These are phyloP conservation scores for Callinectes sapidus DNA, from an alignment of 2,888 invertebrate genomes.

Conservation along the genomic window DNA sequence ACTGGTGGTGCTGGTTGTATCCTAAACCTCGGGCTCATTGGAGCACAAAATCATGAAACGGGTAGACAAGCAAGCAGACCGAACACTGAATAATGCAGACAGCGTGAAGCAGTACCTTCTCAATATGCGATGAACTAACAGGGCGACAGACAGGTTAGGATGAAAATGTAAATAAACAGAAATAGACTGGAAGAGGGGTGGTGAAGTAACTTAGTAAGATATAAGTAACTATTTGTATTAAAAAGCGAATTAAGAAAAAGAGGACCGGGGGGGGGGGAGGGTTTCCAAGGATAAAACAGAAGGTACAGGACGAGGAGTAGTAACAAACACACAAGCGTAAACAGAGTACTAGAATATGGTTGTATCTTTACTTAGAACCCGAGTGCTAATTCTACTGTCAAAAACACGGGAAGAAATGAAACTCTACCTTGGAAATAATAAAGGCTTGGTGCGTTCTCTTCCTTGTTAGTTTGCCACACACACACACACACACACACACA, in stretches of 20 bases:
- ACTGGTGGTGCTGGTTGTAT: too few relatives aligned
- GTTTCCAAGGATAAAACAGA: background rate
- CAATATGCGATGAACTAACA: too few relatives aligned
- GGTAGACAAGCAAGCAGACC: too few relatives aligned
- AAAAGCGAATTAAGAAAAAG: background rate
- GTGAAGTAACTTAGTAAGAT: background rate
- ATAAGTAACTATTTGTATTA: background rate
- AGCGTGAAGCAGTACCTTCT: too few relatives aligned
- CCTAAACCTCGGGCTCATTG: too few relatives aligned
- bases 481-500: background rate
- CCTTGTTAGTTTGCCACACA: background rate
- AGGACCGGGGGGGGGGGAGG: background rate
- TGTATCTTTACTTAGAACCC: background rate
- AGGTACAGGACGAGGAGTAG: background rate
- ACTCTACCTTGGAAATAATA: background rate
- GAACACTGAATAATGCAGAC: too few relatives aligned
- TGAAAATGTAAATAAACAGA: background rate
- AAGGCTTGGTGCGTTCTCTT: background rate
- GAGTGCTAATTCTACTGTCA: background rate
- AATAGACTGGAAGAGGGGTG: background rate
- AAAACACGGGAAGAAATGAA: background rate
- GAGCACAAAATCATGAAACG: too few relatives aligned
- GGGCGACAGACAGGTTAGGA: background rate
- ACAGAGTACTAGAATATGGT: background rate
- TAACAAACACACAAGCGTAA: background rate